These are phyloP conservation scores for Stegostoma tigrinum DNA, from an alignment of 2,113 vertebrate genomes.

Conservation along the genomic window DNA sequence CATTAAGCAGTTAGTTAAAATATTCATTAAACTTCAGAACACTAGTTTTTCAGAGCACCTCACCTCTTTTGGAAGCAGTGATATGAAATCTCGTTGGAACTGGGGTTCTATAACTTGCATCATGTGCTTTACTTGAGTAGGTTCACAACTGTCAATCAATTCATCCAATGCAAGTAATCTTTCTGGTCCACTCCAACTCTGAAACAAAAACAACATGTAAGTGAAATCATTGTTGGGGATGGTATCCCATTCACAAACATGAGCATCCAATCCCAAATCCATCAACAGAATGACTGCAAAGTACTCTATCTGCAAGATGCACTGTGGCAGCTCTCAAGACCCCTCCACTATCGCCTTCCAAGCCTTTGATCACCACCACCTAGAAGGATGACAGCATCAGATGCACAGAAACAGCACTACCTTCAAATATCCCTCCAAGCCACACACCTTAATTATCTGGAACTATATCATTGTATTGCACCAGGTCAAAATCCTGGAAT, in stretches of 20 bases:
- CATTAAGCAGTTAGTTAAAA: constrained; percentile 39
- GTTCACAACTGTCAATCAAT: constrained; percentile 96
- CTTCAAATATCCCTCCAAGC: too few species aligned
- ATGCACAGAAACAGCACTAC: too few species aligned
- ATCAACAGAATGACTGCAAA: neutral
- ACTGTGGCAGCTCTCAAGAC: neutral
- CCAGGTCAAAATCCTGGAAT: too few species aligned
- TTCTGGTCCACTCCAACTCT: constrained; percentile 92
- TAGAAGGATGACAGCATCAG: too few species aligned
- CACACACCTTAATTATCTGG: too few species aligned
- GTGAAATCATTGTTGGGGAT: neutral
- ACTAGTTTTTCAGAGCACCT: constrained; percentile 42
- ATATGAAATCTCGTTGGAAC: constrained; percentile 99
- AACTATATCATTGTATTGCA: too few species aligned
- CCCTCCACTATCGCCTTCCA: neutral
- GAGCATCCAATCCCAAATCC: too few species aligned
- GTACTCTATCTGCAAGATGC: neutral
- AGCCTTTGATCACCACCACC: neutral
- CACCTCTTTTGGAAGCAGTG: constrained; percentile 98
- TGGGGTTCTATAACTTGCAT: constrained; percentile 99
- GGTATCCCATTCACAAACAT: neutral
- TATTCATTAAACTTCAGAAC: constrained; percentile 40
- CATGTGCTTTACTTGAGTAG: constrained; percentile 99
- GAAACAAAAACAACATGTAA: constrained; percentile 40
- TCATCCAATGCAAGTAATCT: constrained; percentile 97